Evolutionary conservation across 1,140 invertebrate genomes (phyloP), one percentile per base, ranked within the genome.

Genomic region (Scaptomyza hsui): DNA sequence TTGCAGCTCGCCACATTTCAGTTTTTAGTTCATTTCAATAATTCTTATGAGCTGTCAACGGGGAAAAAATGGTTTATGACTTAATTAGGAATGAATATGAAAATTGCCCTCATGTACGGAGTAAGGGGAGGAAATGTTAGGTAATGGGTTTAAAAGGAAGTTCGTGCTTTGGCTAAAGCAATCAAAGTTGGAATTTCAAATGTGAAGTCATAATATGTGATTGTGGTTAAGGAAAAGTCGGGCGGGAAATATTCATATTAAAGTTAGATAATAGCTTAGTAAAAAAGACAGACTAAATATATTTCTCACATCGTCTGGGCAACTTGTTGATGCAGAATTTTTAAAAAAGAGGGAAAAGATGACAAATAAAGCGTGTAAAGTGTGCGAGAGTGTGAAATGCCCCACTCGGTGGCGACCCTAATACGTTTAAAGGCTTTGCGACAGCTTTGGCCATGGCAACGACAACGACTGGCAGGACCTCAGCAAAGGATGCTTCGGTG

Each of bases 401-500:
- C 24, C 18, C 24, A 19, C 55, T 42, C 15, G 35, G 35, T 10
- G 37, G 49, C 44, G 56, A 62, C 59, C 65, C 42, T 86, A 86
- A 86, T 86, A 57, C 55, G 82, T 80, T 86, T 88, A 80, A 72
- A 72, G 80, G 81, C 78, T 88, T 82, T 88, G 62, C 74, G n/a
- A 78, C 65, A 78, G 80, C 76, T 80, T 80, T 71, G 44, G 55
- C 15, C 60, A 56, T 64, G 67, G 45, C 67, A 64, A 70, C 67
- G 51, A 44, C 41, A 15, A 55, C 67, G 51, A 44, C 41, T 12
- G 49, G 26, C 37, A 56, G 35, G 52, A 52, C 21, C 41, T 29
- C 21, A n/a, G 42, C 39, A 39, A 77, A 81, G 74, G 69, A 82
- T 78, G 64, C 78, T 69, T 42, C 48, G 32, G 10, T 60, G 64